Conservation (phyloP, 1,140 invertebrate genomes). For the Euura saliciscinereae region DNA sequence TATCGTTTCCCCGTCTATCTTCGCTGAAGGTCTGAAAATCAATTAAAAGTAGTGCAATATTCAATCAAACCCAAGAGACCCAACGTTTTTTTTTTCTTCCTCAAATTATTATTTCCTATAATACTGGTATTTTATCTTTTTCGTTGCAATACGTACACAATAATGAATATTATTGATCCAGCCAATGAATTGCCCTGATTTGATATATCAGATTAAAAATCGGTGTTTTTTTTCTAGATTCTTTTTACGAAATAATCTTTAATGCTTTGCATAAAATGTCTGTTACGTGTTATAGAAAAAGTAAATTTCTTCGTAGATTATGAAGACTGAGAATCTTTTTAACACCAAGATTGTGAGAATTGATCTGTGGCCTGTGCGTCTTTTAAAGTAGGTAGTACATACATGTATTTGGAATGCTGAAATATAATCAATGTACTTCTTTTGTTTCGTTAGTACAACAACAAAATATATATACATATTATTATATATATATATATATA, state of each 20-base stretch:
- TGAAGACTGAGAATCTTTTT: neutral
- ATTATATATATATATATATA: too few relatives aligned
- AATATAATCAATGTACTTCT: neutral
- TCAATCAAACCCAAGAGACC: too few relatives aligned
- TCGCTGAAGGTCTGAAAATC: slow-evolving; percentile 59
- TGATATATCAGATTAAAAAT: too few relatives aligned
- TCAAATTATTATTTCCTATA: slow-evolving; percentile 15
- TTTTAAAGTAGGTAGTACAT: neutral
- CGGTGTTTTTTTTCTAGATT: neutral
- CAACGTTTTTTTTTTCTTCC: too few relatives aligned
- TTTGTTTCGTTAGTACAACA: neutral
- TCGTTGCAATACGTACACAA: neutral
- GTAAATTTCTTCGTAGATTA: too few relatives aligned
- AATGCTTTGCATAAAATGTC: neutral
- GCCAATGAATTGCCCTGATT: too few relatives aligned
- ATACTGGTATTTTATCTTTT: slow-evolving; percentile 50
- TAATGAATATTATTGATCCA: neutral
- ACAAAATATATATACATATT: too few relatives aligned
- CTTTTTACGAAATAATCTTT: neutral
- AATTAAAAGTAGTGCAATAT: slow-evolving; percentile 32
- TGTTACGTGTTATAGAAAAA: too few relatives aligned
- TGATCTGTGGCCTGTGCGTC: neutral
- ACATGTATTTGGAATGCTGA: neutral
- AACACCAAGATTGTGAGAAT: neutral
- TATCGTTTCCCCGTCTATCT: slow-evolving; percentile 63